These are phyloP conservation scores for Pandemis heparana DNA, from an alignment of 2,888 invertebrate genomes.

Conservation along the genomic window DNA sequence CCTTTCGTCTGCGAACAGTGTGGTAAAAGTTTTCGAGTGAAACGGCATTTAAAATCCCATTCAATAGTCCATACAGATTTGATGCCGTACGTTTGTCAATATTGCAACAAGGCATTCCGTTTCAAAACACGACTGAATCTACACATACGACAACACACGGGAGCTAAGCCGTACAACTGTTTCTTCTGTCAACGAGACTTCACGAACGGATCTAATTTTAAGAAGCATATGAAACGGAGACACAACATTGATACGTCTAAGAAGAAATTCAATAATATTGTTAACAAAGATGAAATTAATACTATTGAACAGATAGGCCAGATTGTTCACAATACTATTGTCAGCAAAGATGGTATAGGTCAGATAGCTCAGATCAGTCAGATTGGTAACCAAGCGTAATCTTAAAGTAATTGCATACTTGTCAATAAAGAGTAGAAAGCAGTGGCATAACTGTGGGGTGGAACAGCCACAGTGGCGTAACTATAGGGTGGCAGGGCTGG, in stretches of 20 bases:
- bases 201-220: constrained; percentile 80
- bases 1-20: constrained; percentile 81
- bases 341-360: neutral
- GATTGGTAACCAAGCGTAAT: neutral
- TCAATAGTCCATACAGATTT: constrained; percentile 79
- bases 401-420: neutral
- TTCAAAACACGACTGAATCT: constrained; percentile 78
- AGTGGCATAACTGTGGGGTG: no score
- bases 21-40: constrained; percentile 76
- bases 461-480: no score
- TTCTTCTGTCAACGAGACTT: constrained; percentile 75
- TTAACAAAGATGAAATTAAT: neutral
- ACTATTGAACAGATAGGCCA: neutral
- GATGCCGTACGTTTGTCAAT: constrained; percentile 75
- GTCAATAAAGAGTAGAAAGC: neutral
- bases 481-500: no score
- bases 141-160: constrained; percentile 79
- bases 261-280: constrained; percentile 60
- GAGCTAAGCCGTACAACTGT: constrained; percentile 78
- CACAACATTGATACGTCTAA: constrained; percentile 77
- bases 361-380: neutral
- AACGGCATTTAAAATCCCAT: constrained; percentile 79
- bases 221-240: constrained; percentile 79
- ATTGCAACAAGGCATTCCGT: constrained; percentile 76
- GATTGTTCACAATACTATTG: neutral